These are phyloP conservation scores for Tetragonisca angustula DNA, from an alignment of 2,888 invertebrate species.

Conservation along the genomic window DNA sequence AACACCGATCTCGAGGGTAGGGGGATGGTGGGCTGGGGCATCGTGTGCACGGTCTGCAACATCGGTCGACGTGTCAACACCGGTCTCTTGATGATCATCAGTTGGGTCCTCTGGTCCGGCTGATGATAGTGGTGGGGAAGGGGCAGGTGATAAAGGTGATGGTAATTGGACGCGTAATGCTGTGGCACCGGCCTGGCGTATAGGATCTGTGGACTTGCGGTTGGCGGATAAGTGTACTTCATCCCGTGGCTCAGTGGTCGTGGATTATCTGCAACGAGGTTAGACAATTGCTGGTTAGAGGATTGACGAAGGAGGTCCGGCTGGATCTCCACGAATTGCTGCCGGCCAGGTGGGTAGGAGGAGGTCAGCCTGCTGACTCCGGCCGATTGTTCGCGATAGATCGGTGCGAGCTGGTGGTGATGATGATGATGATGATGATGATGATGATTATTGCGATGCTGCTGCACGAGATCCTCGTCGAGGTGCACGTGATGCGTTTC, in stretches of 20 bases:
- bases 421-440: conserved; percentile 46
- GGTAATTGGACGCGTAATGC: conserved; percentile 69
- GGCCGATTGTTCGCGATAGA: conserved; percentile 59
- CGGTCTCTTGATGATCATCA: conserved; percentile 76
- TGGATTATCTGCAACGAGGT: conserved; percentile 81
- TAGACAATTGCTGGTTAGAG: conserved; percentile 80
- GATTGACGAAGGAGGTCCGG: conserved; percentile 68
- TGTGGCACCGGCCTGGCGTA: conserved; percentile 71
- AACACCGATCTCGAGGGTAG: conserved; percentile 70
- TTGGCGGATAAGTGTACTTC: conserved; percentile 74
- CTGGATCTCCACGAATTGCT: conserved; percentile 65
- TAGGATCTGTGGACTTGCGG: conserved; percentile 66
- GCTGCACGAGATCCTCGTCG: conserved; percentile 57
- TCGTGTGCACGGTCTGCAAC: conserved; percentile 57
- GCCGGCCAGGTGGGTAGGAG: conserved; percentile 55
- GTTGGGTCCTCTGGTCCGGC: conserved; percentile 71
- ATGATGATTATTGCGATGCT: conserved; percentile 52
- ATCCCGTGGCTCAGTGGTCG: conserved; percentile 76
- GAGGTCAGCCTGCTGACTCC: conserved; percentile 33
- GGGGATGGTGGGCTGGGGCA: conserved; percentile 52
- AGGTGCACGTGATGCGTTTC: conserved; percentile 57
- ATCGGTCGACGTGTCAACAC: conserved; percentile 71
- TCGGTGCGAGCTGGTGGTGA: conserved; percentile 43
- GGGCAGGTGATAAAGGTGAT: conserved; percentile 56
- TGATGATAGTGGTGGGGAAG: conserved; percentile 61